Evolutionary conservation across 1,140 invertebrate species (phyloP).

Genomic region (Megathymus violae): DNA sequence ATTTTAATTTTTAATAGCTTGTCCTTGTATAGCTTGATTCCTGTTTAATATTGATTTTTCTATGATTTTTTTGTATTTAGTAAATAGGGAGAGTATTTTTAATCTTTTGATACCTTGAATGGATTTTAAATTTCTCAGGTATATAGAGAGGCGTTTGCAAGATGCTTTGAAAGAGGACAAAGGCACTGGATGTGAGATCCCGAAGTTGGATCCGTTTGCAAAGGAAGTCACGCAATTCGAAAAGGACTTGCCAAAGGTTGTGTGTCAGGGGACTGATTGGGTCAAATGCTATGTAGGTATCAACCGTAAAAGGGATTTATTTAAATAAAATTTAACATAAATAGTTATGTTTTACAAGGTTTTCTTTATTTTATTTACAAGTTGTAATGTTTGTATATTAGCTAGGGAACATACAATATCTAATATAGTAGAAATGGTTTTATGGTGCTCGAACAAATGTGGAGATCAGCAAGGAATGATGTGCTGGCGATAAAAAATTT

Average conservation of each 20-base stretch:
- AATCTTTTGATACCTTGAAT: not conserved
- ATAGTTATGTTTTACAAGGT: too few species aligned
- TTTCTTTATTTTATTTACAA: too few species aligned
- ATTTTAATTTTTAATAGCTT: constrained; percentile 33
- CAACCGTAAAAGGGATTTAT: not conserved
- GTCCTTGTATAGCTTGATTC: constrained; percentile 6
- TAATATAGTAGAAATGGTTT: too few species aligned
- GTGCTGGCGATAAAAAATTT: too few species aligned
- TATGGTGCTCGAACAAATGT: too few species aligned
- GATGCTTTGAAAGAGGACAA: constrained; percentile 66
- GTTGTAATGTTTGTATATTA: too few species aligned
- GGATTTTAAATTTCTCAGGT: constrained; percentile 39
- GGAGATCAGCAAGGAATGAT: too few species aligned
- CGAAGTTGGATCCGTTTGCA: constrained; percentile 61
- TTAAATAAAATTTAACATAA: too few species aligned
- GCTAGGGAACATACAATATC: too few species aligned
- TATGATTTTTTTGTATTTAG: not conserved
- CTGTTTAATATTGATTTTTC: constrained; percentile 16
- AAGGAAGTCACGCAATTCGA: constrained; percentile 64
- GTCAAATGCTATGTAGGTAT: constrained; percentile 71
- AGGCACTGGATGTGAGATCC: constrained; percentile 68
- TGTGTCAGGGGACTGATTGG: constrained; percentile 63
- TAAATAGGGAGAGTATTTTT: not conserved
- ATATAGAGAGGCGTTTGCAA: constrained; percentile 59
- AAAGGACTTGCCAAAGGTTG: constrained; percentile 49